A percentile compares a stretch with the other conserved stretches of the same genome.
Evolutionary conservation across 2,888 invertebrate genomes (phyloP).

Genomic region (Leucophenga maculata): DNA sequence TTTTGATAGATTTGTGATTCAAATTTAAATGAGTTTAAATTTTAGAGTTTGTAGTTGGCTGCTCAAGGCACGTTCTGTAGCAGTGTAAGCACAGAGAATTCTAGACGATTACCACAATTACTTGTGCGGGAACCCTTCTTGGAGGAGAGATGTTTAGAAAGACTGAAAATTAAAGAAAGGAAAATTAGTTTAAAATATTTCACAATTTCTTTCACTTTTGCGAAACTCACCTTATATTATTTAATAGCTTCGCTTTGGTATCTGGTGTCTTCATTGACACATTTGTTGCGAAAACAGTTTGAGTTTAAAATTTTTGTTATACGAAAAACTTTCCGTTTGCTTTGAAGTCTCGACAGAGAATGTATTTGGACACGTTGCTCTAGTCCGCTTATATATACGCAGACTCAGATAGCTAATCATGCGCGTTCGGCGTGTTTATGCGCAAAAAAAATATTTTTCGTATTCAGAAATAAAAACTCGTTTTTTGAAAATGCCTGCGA

Average conservation of each 20-base stretch:
- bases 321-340: neutral
- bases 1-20: conserved; percentile 44
- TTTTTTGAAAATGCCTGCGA: conserved; percentile 28
- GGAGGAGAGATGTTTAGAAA: conserved; percentile 86
- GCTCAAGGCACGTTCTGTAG: conserved; percentile 89
- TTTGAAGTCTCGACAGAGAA: conserved; percentile 12
- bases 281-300: conserved; percentile 48
- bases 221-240: conserved; percentile 67
- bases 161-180: conserved; percentile 73
- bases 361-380: neutral
- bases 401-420: conserved; percentile 1
- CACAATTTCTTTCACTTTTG: neutral
- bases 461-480: conserved; percentile 25
- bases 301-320: conserved; percentile 8
- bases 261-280: conserved; percentile 72
- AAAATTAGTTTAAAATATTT: neutral
- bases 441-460: neutral
- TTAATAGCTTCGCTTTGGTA: conserved; percentile 69
- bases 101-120: conserved; percentile 87
- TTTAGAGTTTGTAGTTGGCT: conserved; percentile 10
- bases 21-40: conserved; percentile 34
- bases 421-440: neutral
- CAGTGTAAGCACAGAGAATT: conserved; percentile 86
- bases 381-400: neutral
- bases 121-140: conserved; percentile 90